Evolutionary conservation across 1,140 invertebrate species (phyloP), one percentile per base, ranked within the genome.

Genomic region (Acromyrmex echinatior): DNA sequence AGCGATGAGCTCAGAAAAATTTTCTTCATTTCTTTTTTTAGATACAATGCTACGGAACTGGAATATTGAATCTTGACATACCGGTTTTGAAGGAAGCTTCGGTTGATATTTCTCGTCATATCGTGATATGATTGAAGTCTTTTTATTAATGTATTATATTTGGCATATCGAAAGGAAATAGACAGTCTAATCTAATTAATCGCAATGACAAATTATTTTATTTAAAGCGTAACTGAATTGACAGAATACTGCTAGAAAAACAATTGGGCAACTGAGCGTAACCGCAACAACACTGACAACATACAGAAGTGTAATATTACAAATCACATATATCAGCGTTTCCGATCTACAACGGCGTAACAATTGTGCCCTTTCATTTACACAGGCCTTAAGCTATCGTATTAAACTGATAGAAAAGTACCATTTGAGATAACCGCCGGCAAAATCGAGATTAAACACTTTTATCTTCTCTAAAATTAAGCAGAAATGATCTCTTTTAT

Each of bases 331-430:
- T 63, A 14, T 60, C 39, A 9, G 16, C 21, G 28, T 65, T 53
- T 51, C 45, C 35, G 21, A 82, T 74, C 35, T 31, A 28, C 28
- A 53, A n/a, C 35, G 21, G 25, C n/a, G 16, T 66, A 53, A 53
- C 25, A 51, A 56, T 39, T 68, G 60, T 31, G 49, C n/a, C 49
- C 66, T 80, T 80, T 68, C n/a, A 80, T 68, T 79, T 65, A 66
- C n/a, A n/a, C 25, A 35, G 0, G 63, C 78, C 45, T 70, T 28
- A 53, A 70, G 63, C 62, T 65, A 28, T 63, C 21, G 18, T 51
- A 49, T 49, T 21, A 14, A 53, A 16, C 2, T 9, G 2, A n/a
- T 12, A 74, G 5, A 76, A n/a, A 39, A 3, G 16, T n/a, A 78
- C 3, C 16, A 28, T 21, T 35, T 5, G 21, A 78, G 16, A 28